Conservation (phyloP, 2,888 invertebrate species). For the Myathropa florea region DNA sequence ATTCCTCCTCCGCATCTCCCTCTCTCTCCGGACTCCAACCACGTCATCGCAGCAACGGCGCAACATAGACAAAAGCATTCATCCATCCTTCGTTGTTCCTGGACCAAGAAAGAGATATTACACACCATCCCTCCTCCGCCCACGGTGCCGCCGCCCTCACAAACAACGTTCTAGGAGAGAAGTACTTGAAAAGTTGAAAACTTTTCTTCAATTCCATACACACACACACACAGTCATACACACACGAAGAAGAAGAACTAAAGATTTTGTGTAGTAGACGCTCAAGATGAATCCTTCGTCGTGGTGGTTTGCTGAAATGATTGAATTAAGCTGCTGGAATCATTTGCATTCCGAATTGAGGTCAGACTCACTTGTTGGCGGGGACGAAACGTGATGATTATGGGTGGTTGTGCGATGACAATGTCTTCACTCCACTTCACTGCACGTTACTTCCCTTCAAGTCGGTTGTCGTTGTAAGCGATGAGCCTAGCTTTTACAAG, state of each 20-base stretch:
- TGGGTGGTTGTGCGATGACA: slow-evolving; percentile 45
- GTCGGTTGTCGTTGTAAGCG: slow-evolving; percentile 11
- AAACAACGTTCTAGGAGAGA: slow-evolving; percentile 29
- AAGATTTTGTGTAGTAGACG: neutral
- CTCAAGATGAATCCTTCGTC: slow-evolving; percentile 12
- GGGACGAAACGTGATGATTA: slow-evolving; percentile 52
- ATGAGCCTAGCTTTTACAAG: neutral
- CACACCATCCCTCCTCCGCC: neutral
- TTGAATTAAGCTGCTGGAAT: slow-evolving; percentile 61
- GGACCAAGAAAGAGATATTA: slow-evolving; percentile 43
- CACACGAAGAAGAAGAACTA: neutral
- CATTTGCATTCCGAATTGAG: slow-evolving; percentile 62
- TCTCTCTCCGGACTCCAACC: slow-evolving; percentile 20
- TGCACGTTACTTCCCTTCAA: neutral
- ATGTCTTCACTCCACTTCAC: slow-evolving; percentile 17
- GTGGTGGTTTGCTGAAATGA: slow-evolving; percentile 49
- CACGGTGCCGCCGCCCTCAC: neutral
- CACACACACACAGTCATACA: neutral
- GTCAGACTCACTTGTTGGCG: slow-evolving; percentile 62
- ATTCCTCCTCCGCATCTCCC: neutral
- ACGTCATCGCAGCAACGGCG: too few species aligned
- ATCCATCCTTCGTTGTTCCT: slow-evolving; percentile 4
- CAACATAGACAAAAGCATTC: slow-evolving; percentile 55
- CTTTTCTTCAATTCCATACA: slow-evolving; percentile 49
- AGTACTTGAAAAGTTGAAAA: slow-evolving; percentile 59